Conservation (phyloP, 1,140 invertebrate genomes). For the Ephestia elutella region DNA sequence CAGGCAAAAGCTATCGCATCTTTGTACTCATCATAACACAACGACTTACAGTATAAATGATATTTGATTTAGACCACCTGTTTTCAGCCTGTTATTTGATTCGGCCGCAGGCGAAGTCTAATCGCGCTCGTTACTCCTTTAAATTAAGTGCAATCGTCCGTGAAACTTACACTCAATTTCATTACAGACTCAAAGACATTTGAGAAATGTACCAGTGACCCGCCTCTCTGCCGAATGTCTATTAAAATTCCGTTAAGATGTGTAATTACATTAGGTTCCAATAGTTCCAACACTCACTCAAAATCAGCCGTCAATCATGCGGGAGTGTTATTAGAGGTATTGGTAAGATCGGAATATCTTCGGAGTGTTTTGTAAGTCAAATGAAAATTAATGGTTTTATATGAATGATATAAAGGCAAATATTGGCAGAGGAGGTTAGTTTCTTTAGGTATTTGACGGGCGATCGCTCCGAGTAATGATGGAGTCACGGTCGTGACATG, state of each 20-base stretch:
- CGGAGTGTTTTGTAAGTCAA: slow-evolving; percentile 12
- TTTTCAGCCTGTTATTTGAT: no score
- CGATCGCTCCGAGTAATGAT: slow-evolving; percentile 10
- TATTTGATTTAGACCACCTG: no score
- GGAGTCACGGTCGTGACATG: slow-evolving; percentile 13
- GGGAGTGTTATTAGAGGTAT: slow-evolving; percentile 33
- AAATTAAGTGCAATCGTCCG: background rate
- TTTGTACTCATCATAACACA: no score
- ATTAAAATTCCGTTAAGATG: slow-evolving; percentile 53
- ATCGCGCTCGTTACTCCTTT: background rate
- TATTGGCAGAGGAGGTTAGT: slow-evolving; percentile 14
- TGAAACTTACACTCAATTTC: slow-evolving; percentile 2
- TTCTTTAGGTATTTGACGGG: background rate
- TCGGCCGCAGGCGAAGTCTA: background rate
- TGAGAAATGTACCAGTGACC: slow-evolving; percentile 20
- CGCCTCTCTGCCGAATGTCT: slow-evolving; percentile 34
- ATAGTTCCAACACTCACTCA: slow-evolving; percentile 22
- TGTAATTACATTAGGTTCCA: slow-evolving; percentile 45
- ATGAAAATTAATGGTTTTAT: slow-evolving; percentile 19
- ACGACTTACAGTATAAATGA: no score
- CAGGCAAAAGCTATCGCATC: no score
- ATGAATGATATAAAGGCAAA: slow-evolving; percentile 18
- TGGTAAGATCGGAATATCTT: background rate
- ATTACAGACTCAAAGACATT: slow-evolving; percentile 2
- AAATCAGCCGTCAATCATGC: slow-evolving; percentile 46